Base-by-base conservation (phyloP, 2,113 vertebrate species). In the Castor canadensis region DNA sequence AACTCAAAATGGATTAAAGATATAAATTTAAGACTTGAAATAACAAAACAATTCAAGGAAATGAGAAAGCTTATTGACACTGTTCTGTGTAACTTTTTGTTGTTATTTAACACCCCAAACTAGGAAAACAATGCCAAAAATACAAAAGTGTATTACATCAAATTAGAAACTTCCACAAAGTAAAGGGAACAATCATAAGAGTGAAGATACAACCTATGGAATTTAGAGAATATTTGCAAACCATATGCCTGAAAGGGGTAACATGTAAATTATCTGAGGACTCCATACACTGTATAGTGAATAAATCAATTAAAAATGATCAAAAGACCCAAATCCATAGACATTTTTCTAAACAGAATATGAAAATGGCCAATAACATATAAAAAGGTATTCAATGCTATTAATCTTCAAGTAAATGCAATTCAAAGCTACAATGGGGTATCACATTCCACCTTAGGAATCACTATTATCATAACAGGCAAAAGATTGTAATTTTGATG, bases 81-180 rank as follows among this genome's bases (percentile, higher is more conserved):
- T 15, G 28, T 58, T 56, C 56, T 7, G 35, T 12, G 56, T 13
- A 80, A 28, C 28, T 62, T 16, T 45, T 40, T 62, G 80, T 56
- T 56, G 16, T 56, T 56, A n/a, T n/a, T n/a, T n/a, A n/a, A n/a
- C n/a, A n/a, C n/a, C n/a, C n/a, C n/a, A n/a, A n/a, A n/a, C n/a
- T n/a, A n/a, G n/a, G 17, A 82, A 38, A 35, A 22, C 32, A 15
- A 35, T 49, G 12, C 4, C 13, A 3, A 84, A 84, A 67, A 24
- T 43, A 1, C 4, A 26, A 1, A 10, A 0, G 1, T 47, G 6
- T 28, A 30, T 58, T 16, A 11, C 28, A 20, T 32, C 43, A 35
- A 47, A 35, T 66, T 49, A n/a, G 15, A 60, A 52, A 19, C 13
- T 52, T 69, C 32, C n/a, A 8, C 62, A 69, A 67, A 47, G 30